Percentiles rank a stretch among this genome's conserved stretches.
Conservation (phyloP, 2,113 vertebrate species). For the Coracopsis vasa region DNA sequence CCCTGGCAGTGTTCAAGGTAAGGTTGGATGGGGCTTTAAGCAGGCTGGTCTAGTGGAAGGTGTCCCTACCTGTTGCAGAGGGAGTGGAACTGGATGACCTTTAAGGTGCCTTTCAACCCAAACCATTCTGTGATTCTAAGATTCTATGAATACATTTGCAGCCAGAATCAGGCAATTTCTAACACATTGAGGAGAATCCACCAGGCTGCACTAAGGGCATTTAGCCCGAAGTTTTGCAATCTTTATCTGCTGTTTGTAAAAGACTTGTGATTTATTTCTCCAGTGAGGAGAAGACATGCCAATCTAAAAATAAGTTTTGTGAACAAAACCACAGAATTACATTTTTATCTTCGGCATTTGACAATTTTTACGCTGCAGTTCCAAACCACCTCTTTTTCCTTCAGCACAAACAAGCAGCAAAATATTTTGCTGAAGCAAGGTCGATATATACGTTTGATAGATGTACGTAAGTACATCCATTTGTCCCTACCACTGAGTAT, state of each 20-base stretch:
- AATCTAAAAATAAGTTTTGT: constrained; percentile 47
- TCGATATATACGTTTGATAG: not conserved
- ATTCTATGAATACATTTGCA: not conserved
- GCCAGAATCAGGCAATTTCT: not conserved
- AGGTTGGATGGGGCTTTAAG: not conserved
- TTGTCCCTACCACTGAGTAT: not conserved
- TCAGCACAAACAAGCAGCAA: not conserved
- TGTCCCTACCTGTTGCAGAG: not conserved
- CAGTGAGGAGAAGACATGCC: not conserved
- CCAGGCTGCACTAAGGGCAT: not conserved
- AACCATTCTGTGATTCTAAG: not conserved
- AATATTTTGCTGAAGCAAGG: not conserved
- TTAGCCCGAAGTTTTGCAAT: not conserved
- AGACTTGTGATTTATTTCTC: constrained; percentile 27
- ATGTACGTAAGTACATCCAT: not conserved
- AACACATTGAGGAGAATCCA: not conserved
- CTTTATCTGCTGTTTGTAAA: constrained; percentile 22
- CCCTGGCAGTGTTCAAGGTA: not conserved
- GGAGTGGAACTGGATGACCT: not conserved
- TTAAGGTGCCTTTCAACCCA: not conserved
- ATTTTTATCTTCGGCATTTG: not conserved
- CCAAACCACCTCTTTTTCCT: not conserved
- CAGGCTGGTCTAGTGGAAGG: not conserved
- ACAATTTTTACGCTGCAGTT: not conserved
- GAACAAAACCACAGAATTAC: constrained; percentile 47